A percentile compares a stretch with the other conserved stretches of the same genome.
Conservation (phyloP, 2,888 invertebrate genomes). For the Poecilobothrus nobilitatus region DNA sequence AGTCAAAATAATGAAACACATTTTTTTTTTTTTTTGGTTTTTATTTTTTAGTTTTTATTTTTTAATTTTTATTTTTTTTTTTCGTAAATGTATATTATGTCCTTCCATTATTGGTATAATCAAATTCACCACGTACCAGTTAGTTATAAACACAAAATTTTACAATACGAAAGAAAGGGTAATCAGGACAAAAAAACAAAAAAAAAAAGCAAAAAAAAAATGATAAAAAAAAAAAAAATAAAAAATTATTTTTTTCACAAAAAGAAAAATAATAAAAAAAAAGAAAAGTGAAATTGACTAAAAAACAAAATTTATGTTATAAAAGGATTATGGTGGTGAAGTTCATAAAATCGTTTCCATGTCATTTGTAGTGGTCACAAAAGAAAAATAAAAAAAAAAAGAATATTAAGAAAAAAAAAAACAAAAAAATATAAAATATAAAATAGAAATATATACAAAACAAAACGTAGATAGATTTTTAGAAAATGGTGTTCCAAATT, state of each 20-base stretch:
- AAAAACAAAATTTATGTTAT: slow-evolving; percentile 4
- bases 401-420: too few species aligned
- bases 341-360: slow-evolving; percentile 1
- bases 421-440: too few species aligned
- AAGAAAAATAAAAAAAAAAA: background rate
- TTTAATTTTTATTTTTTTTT: too few species aligned
- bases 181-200: too few species aligned
- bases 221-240: background rate
- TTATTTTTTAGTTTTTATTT: background rate
- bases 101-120: background rate
- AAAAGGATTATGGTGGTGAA: background rate
- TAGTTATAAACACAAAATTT: background rate
- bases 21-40: background rate
- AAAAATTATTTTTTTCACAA: too few species aligned
- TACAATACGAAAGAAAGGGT: too few species aligned
- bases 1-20: background rate
- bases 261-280: background rate
- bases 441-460: too few species aligned
- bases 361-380: background rate
- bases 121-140: background rate
- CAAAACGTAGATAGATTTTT: too few species aligned
- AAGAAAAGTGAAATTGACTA: background rate
- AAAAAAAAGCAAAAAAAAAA: too few species aligned
- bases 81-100: too few species aligned
- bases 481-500: too few species aligned